A percentile compares a stretch with the other conserved stretches of the same genome.
These are phyloP conservation scores for Rhinoderma darwinii DNA, from an alignment of 2,113 vertebrate species.

Conservation along the genomic window DNA sequence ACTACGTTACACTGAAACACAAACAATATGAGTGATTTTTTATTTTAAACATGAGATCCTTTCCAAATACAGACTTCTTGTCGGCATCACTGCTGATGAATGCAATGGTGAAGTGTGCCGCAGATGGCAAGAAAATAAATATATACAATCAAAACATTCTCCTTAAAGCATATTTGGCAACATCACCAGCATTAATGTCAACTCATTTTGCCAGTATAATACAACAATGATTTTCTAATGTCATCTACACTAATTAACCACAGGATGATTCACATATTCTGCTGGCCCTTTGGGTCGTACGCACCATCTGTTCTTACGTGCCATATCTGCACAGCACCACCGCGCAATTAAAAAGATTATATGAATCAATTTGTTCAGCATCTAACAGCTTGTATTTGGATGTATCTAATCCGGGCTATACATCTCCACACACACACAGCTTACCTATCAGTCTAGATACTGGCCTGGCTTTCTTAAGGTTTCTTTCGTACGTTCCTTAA, in stretches of 20 bases:
- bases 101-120: neutral
- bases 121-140: conserved; percentile 29
- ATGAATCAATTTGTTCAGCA: conserved; percentile 52
- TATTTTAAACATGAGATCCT: neutral
- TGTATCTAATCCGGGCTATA: conserved; percentile 10
- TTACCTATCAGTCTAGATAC: neutral
- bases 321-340: conserved; percentile 5
- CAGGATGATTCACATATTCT: conserved; percentile 21
- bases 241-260: conserved; percentile 50
- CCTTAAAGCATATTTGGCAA: conserved; percentile 46
- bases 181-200: conserved; percentile 42
- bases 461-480: neutral
- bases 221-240: conserved; percentile 23
- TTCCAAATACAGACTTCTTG: neutral
- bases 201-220: conserved; percentile 55
- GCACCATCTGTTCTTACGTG: conserved; percentile 45
- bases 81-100: neutral
- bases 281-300: conserved; percentile 27
- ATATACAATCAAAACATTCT: conserved; percentile 48
- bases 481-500: neutral
- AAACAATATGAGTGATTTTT: neutral
- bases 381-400: conserved; percentile 36
- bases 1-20: neutral
- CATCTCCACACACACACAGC: neutral
- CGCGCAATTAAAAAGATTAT: conserved; percentile 56